Evolutionary conservation across 2,888 invertebrate species (phyloP).

Genomic region (Lithophane semibrunnea): DNA sequence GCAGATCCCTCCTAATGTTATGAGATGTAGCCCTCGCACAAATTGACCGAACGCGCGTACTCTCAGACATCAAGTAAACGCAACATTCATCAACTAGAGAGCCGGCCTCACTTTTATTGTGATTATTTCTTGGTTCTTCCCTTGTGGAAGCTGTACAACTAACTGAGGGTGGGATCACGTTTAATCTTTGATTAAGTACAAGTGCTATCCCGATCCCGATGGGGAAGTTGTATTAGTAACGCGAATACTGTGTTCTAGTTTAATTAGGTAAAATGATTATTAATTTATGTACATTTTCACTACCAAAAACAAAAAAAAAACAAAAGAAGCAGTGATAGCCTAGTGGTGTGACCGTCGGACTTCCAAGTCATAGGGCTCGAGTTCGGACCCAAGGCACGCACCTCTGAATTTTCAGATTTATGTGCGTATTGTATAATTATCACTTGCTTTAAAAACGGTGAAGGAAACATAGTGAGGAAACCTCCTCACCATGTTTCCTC

Average conservation of each 20-base stretch:
- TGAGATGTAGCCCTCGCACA: conserved; percentile 56
- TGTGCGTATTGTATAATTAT: too few relatives aligned
- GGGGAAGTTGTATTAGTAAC: not conserved
- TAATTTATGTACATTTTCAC: not conserved
- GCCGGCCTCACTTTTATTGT: conserved; percentile 60
- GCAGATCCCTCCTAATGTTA: conserved; percentile 59
- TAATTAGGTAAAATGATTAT: not conserved
- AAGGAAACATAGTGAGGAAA: too few relatives aligned
- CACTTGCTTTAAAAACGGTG: too few relatives aligned
- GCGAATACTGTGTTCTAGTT: not conserved
- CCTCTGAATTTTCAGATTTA: too few relatives aligned
- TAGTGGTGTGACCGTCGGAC: too few relatives aligned
- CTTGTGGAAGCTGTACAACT: conserved; percentile 28
- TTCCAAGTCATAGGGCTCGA: too few relatives aligned
- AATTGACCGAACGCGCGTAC: conserved; percentile 51
- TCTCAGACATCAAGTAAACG: conserved; percentile 43
- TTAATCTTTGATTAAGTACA: conserved; percentile 46
- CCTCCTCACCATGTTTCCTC: too few relatives aligned
- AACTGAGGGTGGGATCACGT: conserved; percentile 21
- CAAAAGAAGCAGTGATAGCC: too few relatives aligned
- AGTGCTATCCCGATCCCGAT: not conserved
- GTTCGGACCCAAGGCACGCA: too few relatives aligned
- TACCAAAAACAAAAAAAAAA: not conserved
- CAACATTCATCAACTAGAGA: conserved; percentile 59
- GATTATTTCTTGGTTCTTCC: conserved; percentile 57